phyloP scores from a whole-genome alignment of 2,888 invertebrate genomes.

The Oscheius sp. region DNA sequence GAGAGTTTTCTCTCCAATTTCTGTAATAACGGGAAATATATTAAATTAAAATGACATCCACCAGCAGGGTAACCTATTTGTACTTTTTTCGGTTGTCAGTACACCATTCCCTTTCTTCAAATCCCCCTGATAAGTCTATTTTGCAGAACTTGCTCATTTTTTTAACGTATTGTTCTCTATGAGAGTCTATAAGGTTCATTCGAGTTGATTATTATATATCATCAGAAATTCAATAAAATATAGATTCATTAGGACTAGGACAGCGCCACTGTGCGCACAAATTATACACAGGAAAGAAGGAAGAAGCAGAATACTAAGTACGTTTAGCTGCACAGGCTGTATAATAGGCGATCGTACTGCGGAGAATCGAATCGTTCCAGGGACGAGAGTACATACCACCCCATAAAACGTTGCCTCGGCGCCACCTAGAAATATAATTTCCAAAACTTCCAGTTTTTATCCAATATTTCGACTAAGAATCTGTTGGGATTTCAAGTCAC shows the following conservation, averaged over 20 bases:
- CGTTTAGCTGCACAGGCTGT: constrained; percentile 25
- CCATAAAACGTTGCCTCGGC: constrained; percentile 53
- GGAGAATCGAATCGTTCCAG: constrained; percentile 42
- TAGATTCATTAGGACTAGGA: neutral
- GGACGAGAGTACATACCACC: constrained; percentile 50
- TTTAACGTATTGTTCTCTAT: neutral
- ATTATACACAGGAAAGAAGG: neutral
- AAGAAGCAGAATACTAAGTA: constrained; percentile 16
- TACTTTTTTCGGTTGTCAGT: constrained; percentile 14
- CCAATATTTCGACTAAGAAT: no score
- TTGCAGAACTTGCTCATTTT: neutral
- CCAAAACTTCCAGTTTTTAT: neutral
- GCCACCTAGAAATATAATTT: constrained; percentile 43
- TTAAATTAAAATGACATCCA: constrained; percentile 13
- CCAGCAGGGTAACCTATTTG: constrained; percentile 14
- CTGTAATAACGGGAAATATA: constrained; percentile 5
- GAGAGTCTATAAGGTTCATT: no score
- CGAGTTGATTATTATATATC: no score
- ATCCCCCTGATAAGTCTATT: neutral
- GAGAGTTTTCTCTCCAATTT: constrained; percentile 6
- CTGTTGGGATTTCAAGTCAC: no score
- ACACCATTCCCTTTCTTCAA: constrained; percentile 13
- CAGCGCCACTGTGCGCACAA: neutral
- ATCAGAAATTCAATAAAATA: no score
- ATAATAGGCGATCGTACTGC: constrained; percentile 47